Evolutionary conservation across 2,113 vertebrate genomes (phyloP).

Genomic region (Prochilodus magdalenae): DNA sequence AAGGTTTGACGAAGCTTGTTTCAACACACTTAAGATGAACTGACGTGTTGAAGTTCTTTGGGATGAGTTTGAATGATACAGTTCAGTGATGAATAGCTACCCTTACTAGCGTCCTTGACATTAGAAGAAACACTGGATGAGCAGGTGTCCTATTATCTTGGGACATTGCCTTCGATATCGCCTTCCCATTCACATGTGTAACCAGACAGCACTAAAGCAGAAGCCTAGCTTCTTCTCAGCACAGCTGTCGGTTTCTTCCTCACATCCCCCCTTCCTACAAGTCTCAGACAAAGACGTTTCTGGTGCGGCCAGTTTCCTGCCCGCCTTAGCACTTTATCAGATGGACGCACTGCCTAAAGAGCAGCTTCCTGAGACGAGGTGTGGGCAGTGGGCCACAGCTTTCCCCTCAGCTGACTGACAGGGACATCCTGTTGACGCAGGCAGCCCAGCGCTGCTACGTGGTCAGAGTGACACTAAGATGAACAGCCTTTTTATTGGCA

Average conservation of each 20-base stretch:
- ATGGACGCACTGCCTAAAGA: constrained; percentile 12
- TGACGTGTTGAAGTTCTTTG: too few species aligned
- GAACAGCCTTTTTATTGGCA: background rate
- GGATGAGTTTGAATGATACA: too few species aligned
- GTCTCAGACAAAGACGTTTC: constrained; percentile 37
- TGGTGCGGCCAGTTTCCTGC: constrained; percentile 38
- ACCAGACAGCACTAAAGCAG: background rate
- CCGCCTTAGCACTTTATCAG: constrained; percentile 39
- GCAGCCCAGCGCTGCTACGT: background rate
- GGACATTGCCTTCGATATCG: too few species aligned
- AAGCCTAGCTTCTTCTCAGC: background rate
- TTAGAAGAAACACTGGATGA: background rate
- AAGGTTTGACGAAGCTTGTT: too few species aligned
- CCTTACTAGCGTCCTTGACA: too few species aligned
- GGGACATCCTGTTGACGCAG: constrained; percentile 34
- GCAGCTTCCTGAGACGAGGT: constrained; percentile 38
- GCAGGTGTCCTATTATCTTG: background rate
- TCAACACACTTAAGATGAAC: too few species aligned
- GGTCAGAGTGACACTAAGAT: background rate
- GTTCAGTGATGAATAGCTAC: too few species aligned
- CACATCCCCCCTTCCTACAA: background rate
- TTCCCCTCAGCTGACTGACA: constrained; percentile 22
- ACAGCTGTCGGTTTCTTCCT: background rate
- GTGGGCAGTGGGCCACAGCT: background rate
- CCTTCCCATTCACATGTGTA: too few species aligned